Evolutionary conservation across 2,113 vertebrate genomes (phyloP).

Genomic region (Acrocephalus kingi): DNA sequence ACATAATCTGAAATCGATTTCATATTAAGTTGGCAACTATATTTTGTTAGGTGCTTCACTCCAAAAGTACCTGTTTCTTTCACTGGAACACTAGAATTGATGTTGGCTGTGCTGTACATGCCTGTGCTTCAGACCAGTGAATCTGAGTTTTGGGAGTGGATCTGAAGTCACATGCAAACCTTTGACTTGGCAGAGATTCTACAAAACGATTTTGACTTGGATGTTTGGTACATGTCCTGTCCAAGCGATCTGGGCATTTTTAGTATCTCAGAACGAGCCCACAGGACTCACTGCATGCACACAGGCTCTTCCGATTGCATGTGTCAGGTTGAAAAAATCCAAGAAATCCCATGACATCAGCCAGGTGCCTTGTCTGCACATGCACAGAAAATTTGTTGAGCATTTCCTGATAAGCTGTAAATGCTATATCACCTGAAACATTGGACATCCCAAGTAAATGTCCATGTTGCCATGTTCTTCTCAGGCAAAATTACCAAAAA

Average conservation of each 20-base stretch:
- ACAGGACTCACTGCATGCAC: not conserved
- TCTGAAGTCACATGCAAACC: not conserved
- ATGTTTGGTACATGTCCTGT: not conserved
- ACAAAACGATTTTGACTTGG: not conserved
- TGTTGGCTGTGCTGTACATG: not conserved
- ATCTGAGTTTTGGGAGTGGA: not conserved
- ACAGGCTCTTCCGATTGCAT: not conserved
- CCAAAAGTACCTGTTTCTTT: not conserved
- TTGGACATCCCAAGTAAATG: not conserved
- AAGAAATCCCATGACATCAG: not conserved
- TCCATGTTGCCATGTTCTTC: not conserved
- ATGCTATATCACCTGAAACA: not conserved
- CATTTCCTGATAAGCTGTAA: not conserved
- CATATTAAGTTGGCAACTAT: accelerated
- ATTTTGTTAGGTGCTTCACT: not conserved
- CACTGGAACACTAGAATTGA: not conserved
- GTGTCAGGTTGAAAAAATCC: not conserved
- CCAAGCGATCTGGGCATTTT: not conserved
- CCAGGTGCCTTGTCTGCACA: not conserved
- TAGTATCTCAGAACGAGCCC: not conserved
- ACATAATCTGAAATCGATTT: not conserved
- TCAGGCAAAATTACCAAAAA: not conserved
- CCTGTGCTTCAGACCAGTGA: not conserved
- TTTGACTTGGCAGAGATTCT: not conserved
- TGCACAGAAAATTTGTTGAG: not conserved